Conservation (phyloP, 1,140 invertebrate genomes). For the Sitobion miscanthi region DNA sequence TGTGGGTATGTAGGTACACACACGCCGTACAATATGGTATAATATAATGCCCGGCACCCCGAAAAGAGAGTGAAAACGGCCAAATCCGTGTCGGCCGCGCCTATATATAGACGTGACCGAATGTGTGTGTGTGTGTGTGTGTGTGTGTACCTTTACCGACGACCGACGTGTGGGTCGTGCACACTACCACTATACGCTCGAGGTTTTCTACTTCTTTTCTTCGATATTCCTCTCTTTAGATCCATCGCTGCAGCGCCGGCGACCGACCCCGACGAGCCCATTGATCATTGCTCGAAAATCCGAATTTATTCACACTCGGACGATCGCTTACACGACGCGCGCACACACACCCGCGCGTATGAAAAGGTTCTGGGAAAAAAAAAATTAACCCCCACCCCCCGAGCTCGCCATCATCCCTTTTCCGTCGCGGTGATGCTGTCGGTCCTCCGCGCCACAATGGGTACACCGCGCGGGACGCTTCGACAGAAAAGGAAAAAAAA, state of each 20-base stretch:
- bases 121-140: neutral
- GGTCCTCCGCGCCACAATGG: neutral
- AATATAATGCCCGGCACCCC: neutral
- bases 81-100: neutral
- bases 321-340: conserved; percentile 13
- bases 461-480: neutral
- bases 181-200: no score
- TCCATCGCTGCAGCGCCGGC: neutral
- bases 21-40: neutral
- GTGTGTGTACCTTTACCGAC: neutral
- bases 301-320: conserved; percentile 54
- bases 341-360: neutral
- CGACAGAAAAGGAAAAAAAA: conserved; percentile 40
- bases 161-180: neutral
- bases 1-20: neutral
- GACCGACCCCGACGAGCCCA: neutral
- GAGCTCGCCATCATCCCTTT: neutral
- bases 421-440: neutral
- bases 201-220: neutral
- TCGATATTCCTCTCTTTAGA: neutral
- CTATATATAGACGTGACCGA: neutral
- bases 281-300: conserved; percentile 9
- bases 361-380: neutral
- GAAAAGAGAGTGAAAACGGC: conserved; percentile 17
- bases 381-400: conserved; percentile 8